Percentiles rank a stretch among this genome's conserved stretches.
These are phyloP conservation scores for Phyllostomus hastatus DNA, from an alignment of 2,113 vertebrate genomes.

Conservation along the genomic window DNA sequence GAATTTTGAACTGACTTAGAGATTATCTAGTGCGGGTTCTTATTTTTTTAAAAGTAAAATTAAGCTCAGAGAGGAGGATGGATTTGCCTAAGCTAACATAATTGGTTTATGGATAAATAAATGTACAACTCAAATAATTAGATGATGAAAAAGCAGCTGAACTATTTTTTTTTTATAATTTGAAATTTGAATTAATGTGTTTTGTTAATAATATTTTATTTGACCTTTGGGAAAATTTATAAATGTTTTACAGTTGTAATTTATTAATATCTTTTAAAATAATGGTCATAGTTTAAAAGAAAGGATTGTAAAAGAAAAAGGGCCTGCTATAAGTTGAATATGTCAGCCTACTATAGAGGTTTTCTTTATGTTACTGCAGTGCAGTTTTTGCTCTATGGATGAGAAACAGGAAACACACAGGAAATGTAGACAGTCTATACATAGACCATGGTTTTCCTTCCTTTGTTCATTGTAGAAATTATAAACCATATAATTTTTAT, in stretches of 20 bases:
- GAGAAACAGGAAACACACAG: slow-evolving; percentile 32
- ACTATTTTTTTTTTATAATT: not conserved
- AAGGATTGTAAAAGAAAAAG: not conserved
- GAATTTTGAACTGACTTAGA: not conserved
- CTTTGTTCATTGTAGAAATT: slow-evolving; percentile 39
- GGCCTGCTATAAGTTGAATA: not conserved
- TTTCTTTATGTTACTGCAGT: not conserved
- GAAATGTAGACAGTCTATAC: slow-evolving; percentile 8
- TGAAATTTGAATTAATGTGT: slow-evolving; percentile 17
- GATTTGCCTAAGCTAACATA: not conserved
- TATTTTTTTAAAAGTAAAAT: slow-evolving; percentile 22
- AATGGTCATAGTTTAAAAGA: slow-evolving; percentile 29
- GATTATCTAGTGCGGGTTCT: not conserved
- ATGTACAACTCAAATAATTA: not conserved
- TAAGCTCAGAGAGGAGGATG: not conserved
- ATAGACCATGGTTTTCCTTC: not conserved
- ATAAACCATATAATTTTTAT: slow-evolving; percentile 21
- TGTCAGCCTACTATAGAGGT: not conserved
- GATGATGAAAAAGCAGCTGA: not conserved
- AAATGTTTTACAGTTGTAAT: not conserved
- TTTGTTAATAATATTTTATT: slow-evolving; percentile 18
- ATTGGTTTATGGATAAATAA: not conserved
- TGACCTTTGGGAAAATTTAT: not conserved
- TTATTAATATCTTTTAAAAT: slow-evolving; percentile 36
- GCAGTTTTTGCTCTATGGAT: not conserved